Percentiles rank a stretch among this genome's conserved stretches.
These are phyloP conservation scores for Pantala flavescens DNA, from an alignment of 1,140 invertebrate species.

Conservation along the genomic window DNA sequence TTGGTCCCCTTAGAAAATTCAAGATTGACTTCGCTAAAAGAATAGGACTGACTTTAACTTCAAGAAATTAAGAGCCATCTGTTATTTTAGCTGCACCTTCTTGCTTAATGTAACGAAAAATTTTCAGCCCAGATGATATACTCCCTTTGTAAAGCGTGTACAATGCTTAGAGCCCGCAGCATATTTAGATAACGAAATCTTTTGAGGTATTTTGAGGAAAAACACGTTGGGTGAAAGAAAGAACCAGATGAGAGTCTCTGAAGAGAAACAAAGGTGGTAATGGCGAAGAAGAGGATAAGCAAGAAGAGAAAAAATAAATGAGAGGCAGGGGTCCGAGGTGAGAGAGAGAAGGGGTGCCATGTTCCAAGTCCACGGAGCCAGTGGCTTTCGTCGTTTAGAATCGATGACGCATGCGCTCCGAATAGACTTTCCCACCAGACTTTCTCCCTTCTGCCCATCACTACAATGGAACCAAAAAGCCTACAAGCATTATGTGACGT, in stretches of 20 bases:
- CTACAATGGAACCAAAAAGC: constrained; percentile 9
- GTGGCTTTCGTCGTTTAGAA: not conserved
- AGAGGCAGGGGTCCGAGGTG: not conserved
- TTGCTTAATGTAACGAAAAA: too few species aligned
- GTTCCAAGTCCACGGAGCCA: constrained; percentile 1
- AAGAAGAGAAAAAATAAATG: not conserved
- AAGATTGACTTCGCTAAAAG: too few species aligned
- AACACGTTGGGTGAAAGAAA: too few species aligned
- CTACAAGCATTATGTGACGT: not conserved
- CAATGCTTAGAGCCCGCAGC: too few species aligned
- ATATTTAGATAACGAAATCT: too few species aligned
- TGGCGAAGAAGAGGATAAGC: not conserved
- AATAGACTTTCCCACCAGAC: not conserved
- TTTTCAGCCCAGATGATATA: too few species aligned
- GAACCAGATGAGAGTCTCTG: not conserved
- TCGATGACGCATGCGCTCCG: not conserved
- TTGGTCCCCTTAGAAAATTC: too few species aligned
- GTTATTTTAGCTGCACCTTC: too few species aligned
- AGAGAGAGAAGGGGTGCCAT: not conserved
- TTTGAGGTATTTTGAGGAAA: too few species aligned
- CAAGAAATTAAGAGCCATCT: too few species aligned
- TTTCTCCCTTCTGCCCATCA: not conserved
- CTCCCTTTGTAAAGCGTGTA: too few species aligned
- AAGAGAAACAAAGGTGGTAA: not conserved
- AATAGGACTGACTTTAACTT: too few species aligned